Evolutionary conservation across 2,113 vertebrate species (phyloP), one percentile per base, ranked within the genome.

Genomic region (Brevimyrus niger): DNA sequence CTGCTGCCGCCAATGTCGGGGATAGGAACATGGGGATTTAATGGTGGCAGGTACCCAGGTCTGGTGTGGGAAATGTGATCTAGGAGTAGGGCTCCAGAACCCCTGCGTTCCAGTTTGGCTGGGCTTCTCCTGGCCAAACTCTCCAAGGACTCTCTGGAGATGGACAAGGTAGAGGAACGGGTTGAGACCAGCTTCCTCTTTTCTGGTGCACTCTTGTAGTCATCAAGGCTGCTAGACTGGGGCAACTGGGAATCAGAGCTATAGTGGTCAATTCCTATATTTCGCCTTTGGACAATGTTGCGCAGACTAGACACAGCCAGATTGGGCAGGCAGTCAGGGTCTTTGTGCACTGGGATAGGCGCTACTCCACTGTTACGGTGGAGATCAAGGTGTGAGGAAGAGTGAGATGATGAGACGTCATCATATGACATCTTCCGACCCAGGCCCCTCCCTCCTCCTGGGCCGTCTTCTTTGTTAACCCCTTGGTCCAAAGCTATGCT

Each of bases 241-340:
- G 92, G 93, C 85, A 97, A 94, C 91, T 97, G 97, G 73, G 97
- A 97, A 92, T 98, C 96, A 0, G 97, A 98, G 90, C 96, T 97
- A 91, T 97, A 97, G 91, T 97, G 96, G 92, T 96, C 96, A 50
- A 96, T 92, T 0, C 97, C 97, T 0, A 95, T 94, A 89, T 96
- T 96, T 89, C 94, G 95, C 61, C 95, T 96, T 50, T 93, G 95
- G 69, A 97, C 94, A 38, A 98, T 96, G 48, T 90, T 97, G 87
- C 92, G 94, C 76, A 98, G 91, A 89, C 96, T 97, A 87, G 97
- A 98, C 89, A 96, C 91, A 1, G 96, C 96, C 23, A 95, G 53
- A 85, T 94, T 94, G 83, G 96, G 95, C 80, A 95, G 90, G 65
- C 90, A 90, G 83, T 96, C 95, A 23, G 95, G 90, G 89, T 95